These are phyloP conservation scores for Drosophila trichaetosa DNA, from an alignment of 2,888 invertebrate species.

Conservation along the genomic window DNA sequence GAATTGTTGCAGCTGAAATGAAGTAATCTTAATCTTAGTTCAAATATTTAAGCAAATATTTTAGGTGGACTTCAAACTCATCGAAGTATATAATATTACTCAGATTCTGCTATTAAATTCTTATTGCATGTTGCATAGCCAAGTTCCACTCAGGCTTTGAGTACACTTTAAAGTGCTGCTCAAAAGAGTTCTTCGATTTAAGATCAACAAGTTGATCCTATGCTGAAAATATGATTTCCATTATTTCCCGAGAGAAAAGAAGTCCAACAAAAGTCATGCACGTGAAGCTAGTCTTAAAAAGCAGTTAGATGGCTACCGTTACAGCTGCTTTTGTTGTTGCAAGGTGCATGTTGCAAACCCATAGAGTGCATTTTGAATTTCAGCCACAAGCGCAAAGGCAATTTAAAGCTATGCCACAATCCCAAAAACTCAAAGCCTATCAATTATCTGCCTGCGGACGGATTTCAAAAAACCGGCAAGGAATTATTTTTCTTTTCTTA, in stretches of 20 bases:
- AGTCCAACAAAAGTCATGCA: neutral
- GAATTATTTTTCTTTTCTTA: conserved; percentile 1
- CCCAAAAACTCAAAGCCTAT: conserved; percentile 22
- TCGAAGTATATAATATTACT: neutral
- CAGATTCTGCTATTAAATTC: neutral
- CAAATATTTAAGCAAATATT: neutral
- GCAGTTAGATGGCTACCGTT: neutral
- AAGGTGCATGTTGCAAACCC: neutral
- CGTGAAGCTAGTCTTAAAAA: conserved; percentile 11
- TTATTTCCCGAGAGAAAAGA: neutral
- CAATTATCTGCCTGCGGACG: conserved; percentile 23
- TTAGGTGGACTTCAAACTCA: neutral
- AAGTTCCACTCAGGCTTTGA: no score
- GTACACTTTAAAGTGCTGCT: neutral
- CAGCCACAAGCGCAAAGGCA: conserved; percentile 25
- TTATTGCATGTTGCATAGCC: neutral
- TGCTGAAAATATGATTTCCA: neutral
- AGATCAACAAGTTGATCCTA: neutral
- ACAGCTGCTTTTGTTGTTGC: neutral
- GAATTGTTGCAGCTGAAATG: neutral
- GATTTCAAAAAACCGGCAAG: neutral
- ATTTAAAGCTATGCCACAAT: conserved; percentile 33
- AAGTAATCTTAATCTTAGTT: neutral
- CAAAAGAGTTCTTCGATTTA: neutral
- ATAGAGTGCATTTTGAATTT: conserved; percentile 32